A percentile compares a stretch with the other conserved stretches of the same genome.
Evolutionary conservation across 2,113 vertebrate genomes (phyloP).

Genomic region (Terrapene triunguis): DNA sequence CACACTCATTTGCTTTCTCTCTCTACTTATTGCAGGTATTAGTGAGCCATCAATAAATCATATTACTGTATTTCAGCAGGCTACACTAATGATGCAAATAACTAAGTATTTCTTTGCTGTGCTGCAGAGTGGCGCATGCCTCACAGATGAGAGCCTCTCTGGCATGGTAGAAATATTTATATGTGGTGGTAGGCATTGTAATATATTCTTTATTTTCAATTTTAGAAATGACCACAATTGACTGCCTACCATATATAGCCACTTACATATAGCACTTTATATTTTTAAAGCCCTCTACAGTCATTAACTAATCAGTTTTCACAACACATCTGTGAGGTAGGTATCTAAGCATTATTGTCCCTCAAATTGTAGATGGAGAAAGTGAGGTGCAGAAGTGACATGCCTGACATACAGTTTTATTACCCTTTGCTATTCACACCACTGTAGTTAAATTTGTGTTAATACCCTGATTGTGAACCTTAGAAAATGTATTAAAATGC

Average conservation of each 20-base stretch:
- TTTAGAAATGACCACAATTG: slow-evolving; percentile 5
- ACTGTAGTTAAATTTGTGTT: neutral
- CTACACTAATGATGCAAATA: neutral
- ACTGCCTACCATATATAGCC: neutral
- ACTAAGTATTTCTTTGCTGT: neutral
- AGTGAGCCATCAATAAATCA: neutral
- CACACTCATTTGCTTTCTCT: slow-evolving; percentile 43
- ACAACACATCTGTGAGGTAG: slow-evolving; percentile 37
- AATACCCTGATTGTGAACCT: slow-evolving; percentile 4
- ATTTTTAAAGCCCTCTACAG: slow-evolving; percentile 22
- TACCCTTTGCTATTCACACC: neutral
- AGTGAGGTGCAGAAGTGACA: neutral
- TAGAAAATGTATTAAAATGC: neutral
- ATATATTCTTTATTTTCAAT: neutral
- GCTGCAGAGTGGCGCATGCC: neutral
- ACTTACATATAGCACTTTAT: neutral
- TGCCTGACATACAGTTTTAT: neutral
- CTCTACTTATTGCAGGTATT: slow-evolving; percentile 15
- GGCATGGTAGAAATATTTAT: neutral
- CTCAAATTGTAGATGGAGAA: neutral
- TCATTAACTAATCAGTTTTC: neutral
- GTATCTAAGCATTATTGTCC: slow-evolving; percentile 1
- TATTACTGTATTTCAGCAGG: neutral
- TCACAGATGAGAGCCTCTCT: neutral
- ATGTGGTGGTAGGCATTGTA: neutral